Conservation (phyloP, 2,113 vertebrate genomes). For the Scolopax mira region DNA sequence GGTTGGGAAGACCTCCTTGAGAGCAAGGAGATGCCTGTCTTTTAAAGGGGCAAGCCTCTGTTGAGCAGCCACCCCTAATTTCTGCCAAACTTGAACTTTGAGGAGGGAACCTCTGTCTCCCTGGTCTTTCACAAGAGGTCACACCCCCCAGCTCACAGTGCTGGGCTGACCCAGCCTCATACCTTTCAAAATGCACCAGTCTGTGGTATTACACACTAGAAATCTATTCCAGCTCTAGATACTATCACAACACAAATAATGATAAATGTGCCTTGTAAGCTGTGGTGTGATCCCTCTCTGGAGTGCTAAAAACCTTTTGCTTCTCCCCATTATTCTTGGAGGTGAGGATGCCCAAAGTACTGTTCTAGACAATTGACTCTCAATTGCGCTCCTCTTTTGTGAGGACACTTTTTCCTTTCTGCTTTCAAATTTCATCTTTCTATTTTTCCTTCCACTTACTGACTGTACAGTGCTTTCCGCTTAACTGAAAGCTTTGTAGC, state of each 20-base stretch:
- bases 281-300: neutral
- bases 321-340: neutral
- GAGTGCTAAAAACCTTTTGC: neutral
- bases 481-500: constrained; percentile 20
- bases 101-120: neutral
- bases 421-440: constrained; percentile 16
- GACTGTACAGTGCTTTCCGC: neutral
- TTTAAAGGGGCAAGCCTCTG: neutral
- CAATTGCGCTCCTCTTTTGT: neutral
- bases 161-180: neutral
- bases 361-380: neutral
- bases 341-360: neutral
- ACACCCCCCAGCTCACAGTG: neutral
- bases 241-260: neutral
- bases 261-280: neutral
- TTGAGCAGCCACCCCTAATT: neutral
- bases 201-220: neutral
- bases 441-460: constrained; percentile 26
- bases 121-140: neutral
- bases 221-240: neutral
- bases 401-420: neutral
- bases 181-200: neutral
- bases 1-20: neutral
- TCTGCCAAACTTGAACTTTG: neutral
- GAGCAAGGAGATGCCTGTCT: neutral